Evolutionary conservation across 2,888 invertebrate genomes (phyloP), one percentile per base, ranked within the genome.

Genomic region (Eudemis profundana): DNA sequence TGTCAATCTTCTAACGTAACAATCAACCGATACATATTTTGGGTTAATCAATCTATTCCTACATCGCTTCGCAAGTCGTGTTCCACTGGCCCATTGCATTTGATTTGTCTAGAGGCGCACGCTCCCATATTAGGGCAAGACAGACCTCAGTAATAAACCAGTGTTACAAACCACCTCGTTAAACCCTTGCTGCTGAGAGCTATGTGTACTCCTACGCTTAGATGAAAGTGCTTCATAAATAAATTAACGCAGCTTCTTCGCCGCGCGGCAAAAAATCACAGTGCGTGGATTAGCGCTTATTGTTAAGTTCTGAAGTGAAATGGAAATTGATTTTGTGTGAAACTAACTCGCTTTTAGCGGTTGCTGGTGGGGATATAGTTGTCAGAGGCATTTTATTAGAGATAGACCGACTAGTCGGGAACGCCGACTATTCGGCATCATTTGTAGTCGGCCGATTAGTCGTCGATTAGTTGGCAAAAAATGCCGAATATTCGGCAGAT

Each of bases 131-230:
- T 49, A 21, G 56, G 62, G 7, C 49, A 56, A 33, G 46, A 54
- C 61, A 51, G 40, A 47, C 23, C 8, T 17, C 50, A 8, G 42
- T 40, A 54, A 54, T 23, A 40, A 54, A 38, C 54, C 27, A 54
- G 27, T 29, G 27, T 56, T 44, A 56, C 63, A 63, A 56, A 56
- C 63, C 27, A 17, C 15, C 56, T 63, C 56, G 63, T 63, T 56
- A 62, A 14, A 54, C 38, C 53, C 23, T 5, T 54, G 63, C 33
- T 46, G 46, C 51, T 36, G 36, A 3, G 42, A 12, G 36, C 47
- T 54, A 49, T n/a, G 33, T 54, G 40, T 33, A 49, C 56, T 49
- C 63, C 63, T 19, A 63, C 63, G 54, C 54, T 40, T 40, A 38
- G 1, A 21, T 33, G 42, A 51, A 61, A 61, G 27, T 38, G 15